Base-by-base conservation (phyloP, 2,888 invertebrate genomes). In the Cacoxenus indagator region DNA sequence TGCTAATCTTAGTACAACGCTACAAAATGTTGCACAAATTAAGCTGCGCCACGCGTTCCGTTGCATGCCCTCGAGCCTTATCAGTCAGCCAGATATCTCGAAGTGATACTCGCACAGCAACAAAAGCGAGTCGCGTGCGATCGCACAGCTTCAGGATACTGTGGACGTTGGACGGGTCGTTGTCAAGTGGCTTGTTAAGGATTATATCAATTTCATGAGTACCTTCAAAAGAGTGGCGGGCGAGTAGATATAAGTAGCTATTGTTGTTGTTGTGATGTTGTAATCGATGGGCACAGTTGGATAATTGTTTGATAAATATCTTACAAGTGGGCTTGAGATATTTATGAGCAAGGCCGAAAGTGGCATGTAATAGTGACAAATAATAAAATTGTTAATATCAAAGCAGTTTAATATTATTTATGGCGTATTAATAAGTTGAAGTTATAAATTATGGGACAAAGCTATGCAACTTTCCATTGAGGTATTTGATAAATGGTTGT, bases 11-110 rank as follows among this genome's bases (percentile, higher is more conserved):
- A 71, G 77, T 82, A 81, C 85, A 86, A 86, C 84, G 87, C 81
- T 86, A 84, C 87, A 86, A 84, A 87, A 87, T 85, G 85, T 86
- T 87, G 78, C 83, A 86, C 86, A 87, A n/a, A 87, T 87, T 87
- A 87, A 87, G 87, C 86, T 82, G 77, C 73, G 79, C 67, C 87
- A 87, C 87, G 85, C 85, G 85, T 73, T 45, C 45, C 48, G 59
- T 72, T 61, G 67, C 67, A 67, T 74, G 67, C 65, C 59, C 67
- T 46, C 61, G 67, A 66, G 70, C 71, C 74, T 76, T 73, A 71
- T 78, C 76, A 81, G 75, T 74, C 73, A 67, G 17, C 31, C 65
- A 77, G 76, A 81, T 80, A 80, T 80, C 80, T 68, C 72, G 77
- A 22, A 22, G 51, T 22, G 51, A 48, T 19, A 51, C 22, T 4